Percentiles rank a stretch among this genome's conserved stretches.
phyloP scores from a whole-genome alignment of 2,113 vertebrate genomes.

The Noctilio leporinus region DNA sequence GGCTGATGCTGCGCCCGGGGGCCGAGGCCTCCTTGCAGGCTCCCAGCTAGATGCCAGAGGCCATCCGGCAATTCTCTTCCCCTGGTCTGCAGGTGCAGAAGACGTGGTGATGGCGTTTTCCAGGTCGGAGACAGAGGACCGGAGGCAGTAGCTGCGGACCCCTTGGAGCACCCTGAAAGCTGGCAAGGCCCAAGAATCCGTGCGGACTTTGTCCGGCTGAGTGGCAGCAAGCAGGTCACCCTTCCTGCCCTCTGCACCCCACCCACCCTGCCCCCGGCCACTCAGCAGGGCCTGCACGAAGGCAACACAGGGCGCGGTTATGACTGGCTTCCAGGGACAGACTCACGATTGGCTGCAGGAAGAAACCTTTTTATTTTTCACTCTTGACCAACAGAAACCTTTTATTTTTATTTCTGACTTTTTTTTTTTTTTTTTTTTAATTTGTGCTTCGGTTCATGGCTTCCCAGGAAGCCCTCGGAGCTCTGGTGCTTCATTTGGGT shows the following conservation, averaged over 20 bases:
- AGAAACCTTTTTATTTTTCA: constrained; percentile 77
- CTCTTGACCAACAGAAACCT: constrained; percentile 79
- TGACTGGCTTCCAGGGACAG: constrained; percentile 73
- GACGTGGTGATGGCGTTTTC: constrained; percentile 99
- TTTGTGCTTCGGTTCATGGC: constrained; percentile 63
- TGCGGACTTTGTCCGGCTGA: constrained; percentile 66
- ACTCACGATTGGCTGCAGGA: constrained; percentile 76
- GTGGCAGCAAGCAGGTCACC: constrained; percentile 67
- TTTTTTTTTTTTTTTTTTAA: constrained; percentile 69
- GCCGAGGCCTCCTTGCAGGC: background rate
- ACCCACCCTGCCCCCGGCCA: constrained; percentile 54
- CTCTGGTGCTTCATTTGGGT: constrained; percentile 82
- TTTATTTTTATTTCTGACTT: constrained; percentile 72
- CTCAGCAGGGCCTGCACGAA: constrained; percentile 63
- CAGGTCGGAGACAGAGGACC: constrained; percentile 95
- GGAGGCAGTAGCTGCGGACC: constrained; percentile 88
- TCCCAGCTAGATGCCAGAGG: background rate
- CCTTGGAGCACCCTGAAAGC: constrained; percentile 53
- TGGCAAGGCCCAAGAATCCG: constrained; percentile 66
- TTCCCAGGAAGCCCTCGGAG: constrained; percentile 78
- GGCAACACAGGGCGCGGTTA: constrained; percentile 58
- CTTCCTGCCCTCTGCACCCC: constrained; percentile 42
- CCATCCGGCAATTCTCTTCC: background rate
- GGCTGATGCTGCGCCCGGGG: rapidly evolving
- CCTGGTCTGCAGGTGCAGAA: constrained; percentile 89